phyloP scores from a whole-genome alignment of 2,797 vertebrate genomes.

The Amblyraja radiata region DNA sequence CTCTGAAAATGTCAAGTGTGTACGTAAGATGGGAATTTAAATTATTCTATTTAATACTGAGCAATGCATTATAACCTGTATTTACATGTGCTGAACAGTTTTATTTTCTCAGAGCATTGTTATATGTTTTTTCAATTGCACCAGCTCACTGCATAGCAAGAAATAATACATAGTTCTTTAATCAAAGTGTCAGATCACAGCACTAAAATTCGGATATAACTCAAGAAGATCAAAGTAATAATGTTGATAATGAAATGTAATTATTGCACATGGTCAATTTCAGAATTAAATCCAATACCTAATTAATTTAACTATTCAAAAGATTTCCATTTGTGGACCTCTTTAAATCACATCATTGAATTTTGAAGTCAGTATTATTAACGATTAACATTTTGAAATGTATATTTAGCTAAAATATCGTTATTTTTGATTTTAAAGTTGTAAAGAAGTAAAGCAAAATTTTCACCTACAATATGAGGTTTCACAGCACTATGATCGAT shows the following conservation, averaged over 20 bases:
- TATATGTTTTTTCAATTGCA: neutral
- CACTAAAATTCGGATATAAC: neutral
- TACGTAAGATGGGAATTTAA: neutral
- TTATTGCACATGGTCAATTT: neutral
- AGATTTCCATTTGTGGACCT: neutral
- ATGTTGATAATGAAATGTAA: neutral
- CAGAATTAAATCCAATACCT: neutral
- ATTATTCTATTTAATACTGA: constrained; percentile 20
- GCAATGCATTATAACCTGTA: constrained; percentile 9
- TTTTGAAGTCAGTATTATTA: neutral
- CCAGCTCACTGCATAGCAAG: neutral
- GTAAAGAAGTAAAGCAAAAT: neutral
- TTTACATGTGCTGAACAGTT: neutral
- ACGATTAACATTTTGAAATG: neutral
- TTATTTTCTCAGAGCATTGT: neutral
- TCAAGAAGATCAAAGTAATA: neutral
- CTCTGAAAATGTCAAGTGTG: constrained; percentile 14
- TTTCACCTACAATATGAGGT: neutral
- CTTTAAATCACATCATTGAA: neutral
- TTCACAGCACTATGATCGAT: neutral
- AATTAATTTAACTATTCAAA: neutral
- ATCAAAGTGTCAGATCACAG: neutral
- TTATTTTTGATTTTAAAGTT: neutral
- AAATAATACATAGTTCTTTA: neutral
- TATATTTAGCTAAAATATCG: neutral